Percentiles rank a stretch among this genome's conserved stretches.
Evolutionary conservation across 1,140 invertebrate species (phyloP).

Genomic region (Wiebesia pumilae): DNA sequence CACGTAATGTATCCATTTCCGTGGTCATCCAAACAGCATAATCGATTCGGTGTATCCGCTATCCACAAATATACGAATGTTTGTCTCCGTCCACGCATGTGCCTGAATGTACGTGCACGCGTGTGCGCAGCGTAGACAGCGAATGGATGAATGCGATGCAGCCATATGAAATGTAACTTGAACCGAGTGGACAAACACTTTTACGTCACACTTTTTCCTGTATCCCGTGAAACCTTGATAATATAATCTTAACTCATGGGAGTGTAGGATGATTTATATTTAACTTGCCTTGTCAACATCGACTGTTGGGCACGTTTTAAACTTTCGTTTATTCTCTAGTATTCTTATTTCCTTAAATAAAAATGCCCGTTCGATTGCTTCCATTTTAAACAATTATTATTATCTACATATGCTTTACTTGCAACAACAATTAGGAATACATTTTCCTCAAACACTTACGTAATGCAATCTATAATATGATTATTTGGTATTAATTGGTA

Average conservation of each 20-base stretch:
- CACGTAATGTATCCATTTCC: constrained; percentile 43
- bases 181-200: not conserved
- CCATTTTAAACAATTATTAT: too few relatives aligned
- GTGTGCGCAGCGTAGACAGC: not conserved
- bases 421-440: too few relatives aligned
- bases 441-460: too few relatives aligned
- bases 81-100: not conserved
- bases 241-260: not conserved
- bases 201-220: not conserved
- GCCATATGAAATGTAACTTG: not conserved
- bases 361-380: too few relatives aligned
- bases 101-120: not conserved
- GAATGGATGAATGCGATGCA: not conserved
- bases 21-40: constrained; percentile 4
- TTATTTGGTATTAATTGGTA: too few relatives aligned
- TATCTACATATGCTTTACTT: too few relatives aligned
- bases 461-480: too few relatives aligned
- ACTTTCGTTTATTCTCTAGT: not conserved
- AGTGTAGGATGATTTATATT: not conserved
- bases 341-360: not conserved
- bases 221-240: not conserved
- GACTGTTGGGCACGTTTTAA: not conserved
- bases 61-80: not conserved
- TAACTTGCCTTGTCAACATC: not conserved
- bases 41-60: constrained; percentile 22